A percentile compares a stretch with the other conserved stretches of the same genome.
These are phyloP conservation scores for Criorhina ranunculi DNA, from an alignment of 2,888 invertebrate species.

Conservation along the genomic window DNA sequence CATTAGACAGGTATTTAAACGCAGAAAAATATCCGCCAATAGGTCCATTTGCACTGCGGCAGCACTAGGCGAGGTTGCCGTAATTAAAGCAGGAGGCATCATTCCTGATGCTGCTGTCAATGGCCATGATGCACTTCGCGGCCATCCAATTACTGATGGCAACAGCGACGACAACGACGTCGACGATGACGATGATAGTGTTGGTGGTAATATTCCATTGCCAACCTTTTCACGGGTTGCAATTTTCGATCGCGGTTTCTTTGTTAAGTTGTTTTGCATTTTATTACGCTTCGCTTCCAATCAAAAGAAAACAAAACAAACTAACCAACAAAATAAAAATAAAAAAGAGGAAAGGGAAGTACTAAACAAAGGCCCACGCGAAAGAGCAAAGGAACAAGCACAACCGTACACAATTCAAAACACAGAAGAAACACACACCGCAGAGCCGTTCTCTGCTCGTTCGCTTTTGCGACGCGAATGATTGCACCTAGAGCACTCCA, in stretches of 20 bases:
- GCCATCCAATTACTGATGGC: constrained; percentile 57
- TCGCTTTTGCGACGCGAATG: constrained; percentile 79
- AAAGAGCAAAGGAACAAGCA: constrained; percentile 20
- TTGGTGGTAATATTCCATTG: constrained; percentile 28
- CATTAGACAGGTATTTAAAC: constrained; percentile 62
- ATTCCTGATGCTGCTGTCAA: constrained; percentile 54
- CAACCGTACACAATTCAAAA: constrained; percentile 25
- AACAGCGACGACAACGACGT: constrained; percentile 4
- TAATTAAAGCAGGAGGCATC: constrained; percentile 38
- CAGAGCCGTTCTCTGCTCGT: constrained; percentile 67
- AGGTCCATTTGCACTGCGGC: constrained; percentile 62
- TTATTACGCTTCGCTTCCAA: constrained; percentile 53
- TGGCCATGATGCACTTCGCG: constrained; percentile 57
- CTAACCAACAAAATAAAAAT: constrained; percentile 22
- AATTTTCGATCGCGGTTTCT: constrained; percentile 62
- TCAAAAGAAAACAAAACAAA: constrained; percentile 45
- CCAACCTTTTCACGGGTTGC: constrained; percentile 48
- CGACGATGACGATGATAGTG: constrained; percentile 1
- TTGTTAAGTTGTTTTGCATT: constrained; percentile 70
- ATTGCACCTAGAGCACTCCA: constrained; percentile 78
- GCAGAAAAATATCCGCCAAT: constrained; percentile 67
- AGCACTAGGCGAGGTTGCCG: constrained; percentile 25
- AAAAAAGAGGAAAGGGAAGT: constrained; percentile 25
- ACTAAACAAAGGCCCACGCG: constrained; percentile 44
- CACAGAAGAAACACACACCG: constrained; percentile 12